A percentile compares a stretch with the other conserved stretches of the same genome.
Evolutionary conservation across 2,888 invertebrate genomes (phyloP).

Genomic region (Mechanitis mazaeus): DNA sequence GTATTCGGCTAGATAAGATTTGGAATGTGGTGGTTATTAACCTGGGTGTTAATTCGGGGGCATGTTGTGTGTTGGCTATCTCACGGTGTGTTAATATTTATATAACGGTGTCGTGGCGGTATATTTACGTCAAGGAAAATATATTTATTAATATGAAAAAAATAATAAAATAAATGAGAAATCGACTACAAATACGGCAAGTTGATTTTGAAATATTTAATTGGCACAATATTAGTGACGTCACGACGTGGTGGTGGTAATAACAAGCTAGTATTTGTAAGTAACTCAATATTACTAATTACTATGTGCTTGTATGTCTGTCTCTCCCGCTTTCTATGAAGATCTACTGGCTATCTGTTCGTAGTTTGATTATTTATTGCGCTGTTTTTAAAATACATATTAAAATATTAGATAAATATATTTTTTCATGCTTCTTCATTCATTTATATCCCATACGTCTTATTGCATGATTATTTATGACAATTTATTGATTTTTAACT

Average conservation of each 20-base stretch:
- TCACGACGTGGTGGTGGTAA: slow-evolving; percentile 63
- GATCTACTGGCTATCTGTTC: slow-evolving; percentile 18
- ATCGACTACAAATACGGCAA: slow-evolving; percentile 32
- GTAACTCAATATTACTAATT: slow-evolving; percentile 69
- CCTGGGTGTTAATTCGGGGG: slow-evolving; percentile 11
- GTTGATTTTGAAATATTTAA: too few species aligned
- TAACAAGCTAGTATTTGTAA: slow-evolving; percentile 65
- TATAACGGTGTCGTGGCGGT: too few species aligned
- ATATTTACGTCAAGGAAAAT: neutral
- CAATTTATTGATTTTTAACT: neutral
- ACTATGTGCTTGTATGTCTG: slow-evolving; percentile 32
- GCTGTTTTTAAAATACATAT: slow-evolving; percentile 1
- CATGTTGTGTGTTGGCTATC: slow-evolving; percentile 8
- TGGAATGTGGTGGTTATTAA: slow-evolving; percentile 8
- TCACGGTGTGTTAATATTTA: neutral
- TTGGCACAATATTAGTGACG: slow-evolving; percentile 42
- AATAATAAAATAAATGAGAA: neutral
- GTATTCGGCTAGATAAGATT: slow-evolving; percentile 15
- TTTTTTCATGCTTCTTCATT: too few species aligned
- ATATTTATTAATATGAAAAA: neutral
- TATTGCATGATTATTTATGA: too few species aligned
- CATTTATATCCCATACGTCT: too few species aligned
- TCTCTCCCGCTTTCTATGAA: slow-evolving; percentile 28
- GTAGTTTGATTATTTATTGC: slow-evolving; percentile 4
- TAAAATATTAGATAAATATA: neutral